Evolutionary conservation across 2,888 invertebrate genomes (phyloP).

Genomic region (Melanostoma mellinum): DNA sequence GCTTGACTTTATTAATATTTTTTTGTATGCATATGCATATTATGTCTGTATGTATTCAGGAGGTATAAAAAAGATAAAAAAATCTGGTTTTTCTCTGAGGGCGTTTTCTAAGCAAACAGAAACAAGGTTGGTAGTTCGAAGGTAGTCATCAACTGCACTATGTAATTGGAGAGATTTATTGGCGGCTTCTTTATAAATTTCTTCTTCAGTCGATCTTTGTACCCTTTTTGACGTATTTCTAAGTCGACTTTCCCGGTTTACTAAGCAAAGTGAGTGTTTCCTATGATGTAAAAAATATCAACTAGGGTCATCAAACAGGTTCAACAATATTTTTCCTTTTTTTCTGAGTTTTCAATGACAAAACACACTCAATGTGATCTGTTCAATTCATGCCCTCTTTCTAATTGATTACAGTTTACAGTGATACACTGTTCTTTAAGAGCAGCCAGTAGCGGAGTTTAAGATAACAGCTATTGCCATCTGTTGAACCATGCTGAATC

Average conservation of each 20-base stretch:
- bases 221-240: constrained; percentile 37
- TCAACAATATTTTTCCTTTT: constrained; percentile 48
- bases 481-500: constrained; percentile 28
- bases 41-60: neutral
- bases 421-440: constrained; percentile 1
- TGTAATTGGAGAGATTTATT: constrained; percentile 60
- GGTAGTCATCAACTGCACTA: constrained; percentile 16
- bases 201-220: constrained; percentile 26
- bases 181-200: constrained; percentile 54
- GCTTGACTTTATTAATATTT: constrained; percentile 3
- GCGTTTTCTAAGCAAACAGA: constrained; percentile 26
- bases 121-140: neutral
- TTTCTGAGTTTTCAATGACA: constrained; percentile 40
- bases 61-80: constrained; percentile 8
- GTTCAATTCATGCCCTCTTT: constrained; percentile 50
- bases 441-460: constrained; percentile 4
- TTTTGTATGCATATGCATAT: neutral
- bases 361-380: constrained; percentile 14
- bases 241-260: constrained; percentile 22
- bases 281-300: constrained; percentile 42
- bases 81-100: constrained; percentile 41
- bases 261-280: constrained; percentile 10
- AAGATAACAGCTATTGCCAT: constrained; percentile 49
- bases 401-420: constrained; percentile 58
- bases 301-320: constrained; percentile 56